Conservation (phyloP, 1,140 invertebrate species). For the Pinna nobilis region DNA sequence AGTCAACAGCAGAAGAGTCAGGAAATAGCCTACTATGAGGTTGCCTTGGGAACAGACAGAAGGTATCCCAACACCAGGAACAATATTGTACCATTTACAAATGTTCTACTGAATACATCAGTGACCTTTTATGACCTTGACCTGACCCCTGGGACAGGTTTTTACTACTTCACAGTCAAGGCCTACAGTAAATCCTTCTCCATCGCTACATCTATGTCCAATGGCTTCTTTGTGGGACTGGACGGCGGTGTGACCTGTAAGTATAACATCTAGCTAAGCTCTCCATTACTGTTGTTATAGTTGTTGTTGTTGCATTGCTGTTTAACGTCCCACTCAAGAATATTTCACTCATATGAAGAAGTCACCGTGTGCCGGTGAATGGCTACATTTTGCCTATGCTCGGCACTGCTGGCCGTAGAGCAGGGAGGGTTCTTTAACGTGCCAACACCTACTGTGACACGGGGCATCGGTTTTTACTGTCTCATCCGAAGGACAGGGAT, state of each 20-base stretch:
- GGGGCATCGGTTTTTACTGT: too few relatives aligned
- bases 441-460: too few relatives aligned
- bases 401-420: too few relatives aligned
- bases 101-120: slow-evolving; percentile 57
- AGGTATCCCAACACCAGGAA: slow-evolving; percentile 57
- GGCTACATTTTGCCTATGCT: too few relatives aligned
- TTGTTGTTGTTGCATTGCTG: background rate
- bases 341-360: too few relatives aligned
- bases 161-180: slow-evolving; percentile 65
- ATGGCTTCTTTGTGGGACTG: slow-evolving; percentile 61
- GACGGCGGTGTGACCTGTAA: slow-evolving; percentile 53
- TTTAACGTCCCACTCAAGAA: too few relatives aligned
- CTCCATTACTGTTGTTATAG: background rate
- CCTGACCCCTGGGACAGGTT: slow-evolving; percentile 42
- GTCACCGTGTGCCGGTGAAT: too few relatives aligned
- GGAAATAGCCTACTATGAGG: slow-evolving; percentile 54
- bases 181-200: slow-evolving; percentile 53
- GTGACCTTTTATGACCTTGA: slow-evolving; percentile 60
- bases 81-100: slow-evolving; percentile 60
- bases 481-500: too few relatives aligned
- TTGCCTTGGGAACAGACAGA: slow-evolving; percentile 64
- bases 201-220: slow-evolving; percentile 54
- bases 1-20: slow-evolving; percentile 42
- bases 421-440: too few relatives aligned
- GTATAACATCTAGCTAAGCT: too few relatives aligned